Evolutionary conservation across 64 coral and sea anemone species (phyloP), one percentile per base, ranked within the genome.

Genomic region (Exaiptasia diaphana): DNA sequence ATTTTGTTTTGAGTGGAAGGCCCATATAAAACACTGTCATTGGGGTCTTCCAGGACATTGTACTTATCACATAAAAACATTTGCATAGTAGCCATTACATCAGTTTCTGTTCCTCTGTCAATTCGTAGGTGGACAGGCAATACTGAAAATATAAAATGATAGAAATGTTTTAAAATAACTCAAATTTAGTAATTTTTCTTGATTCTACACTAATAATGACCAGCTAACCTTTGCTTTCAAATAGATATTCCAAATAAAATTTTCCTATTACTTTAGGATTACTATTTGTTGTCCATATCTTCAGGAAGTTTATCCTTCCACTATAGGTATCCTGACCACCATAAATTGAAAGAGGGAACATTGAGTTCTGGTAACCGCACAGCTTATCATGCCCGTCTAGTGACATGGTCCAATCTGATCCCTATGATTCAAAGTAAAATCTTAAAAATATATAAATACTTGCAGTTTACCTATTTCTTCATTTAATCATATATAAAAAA

Each of bases 221-320:
- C 53, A 56, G 53, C 53, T 56, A 56, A 58, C 74, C 74, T 77
- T 38, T 24, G 54, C 74, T 77, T 38, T 77, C 50, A 77, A 55
- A 77, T 57, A 77, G 36, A 57, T 77, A 57, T n/a, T 77, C 72
- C 43, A 75, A 31, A 31, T 75, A 33, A 53, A 75, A 75, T 31
- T 32, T 75, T 23, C 74, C 74, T 24, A 77, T 58, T 20, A 60
- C 37, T 12, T 75, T 75, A 46, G 72, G 72, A 32, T 23, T 78
- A 41, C 53, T 78, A 25, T 78, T 78, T 0, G 53, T 21, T 17
- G 75, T 78, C 75, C 75, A 78, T 24, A 41, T 62, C 34, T 56
- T 41, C 75, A 78, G 41, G 31, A 78, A 78, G 30, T 78, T 58
- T 53, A 75, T 75, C 17, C 1, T 28, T 0, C 48, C 26, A 53